Conservation (phyloP, 2,113 vertebrate genomes). For the cattle (Bos taurus) region DNA sequence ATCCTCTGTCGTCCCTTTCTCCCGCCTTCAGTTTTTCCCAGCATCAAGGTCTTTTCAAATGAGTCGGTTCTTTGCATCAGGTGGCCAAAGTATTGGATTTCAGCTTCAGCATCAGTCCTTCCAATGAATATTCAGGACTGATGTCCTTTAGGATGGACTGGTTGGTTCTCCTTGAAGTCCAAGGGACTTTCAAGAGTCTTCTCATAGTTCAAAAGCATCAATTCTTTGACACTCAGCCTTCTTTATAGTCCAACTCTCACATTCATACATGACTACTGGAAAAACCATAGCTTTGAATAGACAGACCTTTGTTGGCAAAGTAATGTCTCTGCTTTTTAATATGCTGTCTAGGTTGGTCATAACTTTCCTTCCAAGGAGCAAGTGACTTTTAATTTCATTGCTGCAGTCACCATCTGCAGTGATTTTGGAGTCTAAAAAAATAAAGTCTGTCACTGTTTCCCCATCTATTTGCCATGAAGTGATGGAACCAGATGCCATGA, state of each 20-base stretch:
- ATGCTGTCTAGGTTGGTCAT: neutral
- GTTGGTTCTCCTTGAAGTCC: neutral
- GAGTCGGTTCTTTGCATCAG: accelerated
- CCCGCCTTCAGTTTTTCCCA: neutral
- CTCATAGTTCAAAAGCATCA: neutral
- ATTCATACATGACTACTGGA: neutral
- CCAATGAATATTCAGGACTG: neutral
- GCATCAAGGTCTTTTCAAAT: neutral
- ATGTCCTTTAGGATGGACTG: neutral
- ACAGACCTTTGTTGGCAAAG: neutral
- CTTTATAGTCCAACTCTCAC: neutral
- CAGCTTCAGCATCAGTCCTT: neutral
- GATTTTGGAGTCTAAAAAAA: neutral
- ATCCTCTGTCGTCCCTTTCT: neutral
- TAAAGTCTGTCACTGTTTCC: neutral
- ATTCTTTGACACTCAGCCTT: neutral
- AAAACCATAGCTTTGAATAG: neutral
- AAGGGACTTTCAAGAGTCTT: neutral
- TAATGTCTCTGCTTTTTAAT: neutral
- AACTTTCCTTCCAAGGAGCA: neutral
- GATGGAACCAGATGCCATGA: neutral
- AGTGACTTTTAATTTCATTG: neutral
- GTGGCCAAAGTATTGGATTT: neutral
- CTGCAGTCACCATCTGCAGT: neutral
- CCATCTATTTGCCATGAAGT: neutral